phyloP scores from a whole-genome alignment of 2,888 invertebrate species.

The Euphydryas editha region DNA sequence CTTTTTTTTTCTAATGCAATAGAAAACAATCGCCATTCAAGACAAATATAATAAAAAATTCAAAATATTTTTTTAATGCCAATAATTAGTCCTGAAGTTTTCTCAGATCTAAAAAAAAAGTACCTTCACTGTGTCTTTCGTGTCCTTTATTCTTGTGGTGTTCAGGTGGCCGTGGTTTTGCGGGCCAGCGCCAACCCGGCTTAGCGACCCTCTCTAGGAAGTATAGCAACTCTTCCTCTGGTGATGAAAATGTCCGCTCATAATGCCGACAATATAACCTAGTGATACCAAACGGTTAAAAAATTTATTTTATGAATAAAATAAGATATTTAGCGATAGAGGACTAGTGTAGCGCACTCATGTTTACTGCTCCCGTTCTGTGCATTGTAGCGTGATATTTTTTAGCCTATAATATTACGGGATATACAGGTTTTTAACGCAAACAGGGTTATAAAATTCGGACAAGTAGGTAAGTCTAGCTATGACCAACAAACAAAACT shows the following conservation, averaged over 20 bases:
- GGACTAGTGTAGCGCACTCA: no score
- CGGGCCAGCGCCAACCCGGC: slow-evolving; percentile 94
- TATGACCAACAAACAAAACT: no score
- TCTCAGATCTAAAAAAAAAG: no score
- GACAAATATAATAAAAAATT: neutral
- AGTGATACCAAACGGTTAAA: neutral
- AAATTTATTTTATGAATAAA: neutral
- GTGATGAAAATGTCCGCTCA: slow-evolving; percentile 86
- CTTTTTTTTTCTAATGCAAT: no score
- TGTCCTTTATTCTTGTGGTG: slow-evolving; percentile 85
- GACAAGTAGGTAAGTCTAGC: no score
- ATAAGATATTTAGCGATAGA: neutral
- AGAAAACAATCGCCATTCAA: neutral
- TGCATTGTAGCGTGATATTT: no score
- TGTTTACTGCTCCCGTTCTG: no score
- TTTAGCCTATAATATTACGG: no score
- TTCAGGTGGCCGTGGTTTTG: slow-evolving; percentile 86
- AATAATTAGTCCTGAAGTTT: no score
- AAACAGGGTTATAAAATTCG: no score
- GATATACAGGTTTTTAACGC: no score
- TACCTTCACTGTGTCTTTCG: slow-evolving; percentile 68
- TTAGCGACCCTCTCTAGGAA: slow-evolving; percentile 91
- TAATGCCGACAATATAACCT: slow-evolving; percentile 91
- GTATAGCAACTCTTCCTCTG: slow-evolving; percentile 90
- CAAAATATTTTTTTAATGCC: no score